Evolutionary conservation across 2,113 vertebrate species (phyloP).

Genomic region (Aptenodytes forsteri): DNA sequence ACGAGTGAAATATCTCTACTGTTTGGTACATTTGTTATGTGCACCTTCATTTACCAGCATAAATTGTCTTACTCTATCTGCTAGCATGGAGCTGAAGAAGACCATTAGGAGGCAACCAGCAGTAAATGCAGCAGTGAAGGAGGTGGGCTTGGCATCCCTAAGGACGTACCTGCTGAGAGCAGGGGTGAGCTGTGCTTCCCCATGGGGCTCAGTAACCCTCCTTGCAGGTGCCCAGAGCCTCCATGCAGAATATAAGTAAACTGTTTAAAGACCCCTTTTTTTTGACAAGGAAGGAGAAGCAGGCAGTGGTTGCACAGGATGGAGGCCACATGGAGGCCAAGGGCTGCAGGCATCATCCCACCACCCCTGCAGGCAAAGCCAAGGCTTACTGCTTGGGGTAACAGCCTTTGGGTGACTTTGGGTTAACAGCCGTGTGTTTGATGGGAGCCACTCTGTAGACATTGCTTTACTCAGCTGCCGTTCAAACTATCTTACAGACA

Average conservation of each 20-base stretch:
- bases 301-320: neutral
- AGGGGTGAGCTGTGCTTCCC: neutral
- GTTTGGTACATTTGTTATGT: neutral
- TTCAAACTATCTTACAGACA: neutral
- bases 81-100: neutral
- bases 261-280: neutral
- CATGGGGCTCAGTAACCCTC: neutral
- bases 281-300: neutral
- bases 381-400: neutral
- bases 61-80: neutral
- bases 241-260: rapidly evolving
- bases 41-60: neutral
- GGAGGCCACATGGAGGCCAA: neutral
- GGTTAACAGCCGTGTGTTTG: neutral
- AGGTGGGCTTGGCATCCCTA: neutral
- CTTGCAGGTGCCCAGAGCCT: no score
- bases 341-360: neutral
- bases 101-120: neutral
- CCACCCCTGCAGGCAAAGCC: neutral
- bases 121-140: neutral
- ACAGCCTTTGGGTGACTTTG: neutral
- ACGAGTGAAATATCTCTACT: neutral
- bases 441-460: neutral
- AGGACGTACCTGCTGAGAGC: neutral
- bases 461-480: rapidly evolving